Evolutionary conservation across 2,888 invertebrate genomes (phyloP).

Genomic region (Geophilus truncorum): DNA sequence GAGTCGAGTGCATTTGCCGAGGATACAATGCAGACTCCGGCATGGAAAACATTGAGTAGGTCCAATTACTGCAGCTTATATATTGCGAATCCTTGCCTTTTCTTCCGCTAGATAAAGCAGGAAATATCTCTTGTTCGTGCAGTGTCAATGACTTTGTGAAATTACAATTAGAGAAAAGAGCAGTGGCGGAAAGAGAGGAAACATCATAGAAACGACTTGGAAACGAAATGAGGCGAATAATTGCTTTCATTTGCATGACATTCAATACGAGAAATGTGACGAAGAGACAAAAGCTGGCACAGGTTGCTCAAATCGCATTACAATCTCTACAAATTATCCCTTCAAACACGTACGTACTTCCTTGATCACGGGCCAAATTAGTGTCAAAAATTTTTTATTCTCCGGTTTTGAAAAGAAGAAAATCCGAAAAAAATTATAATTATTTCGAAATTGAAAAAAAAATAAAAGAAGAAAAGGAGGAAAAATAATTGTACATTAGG

Average conservation of each 20-base stretch:
- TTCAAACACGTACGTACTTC: background rate
- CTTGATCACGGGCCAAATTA: background rate
- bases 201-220: background rate
- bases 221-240: background rate
- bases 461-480: no score
- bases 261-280: background rate
- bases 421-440: background rate
- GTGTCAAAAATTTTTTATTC: background rate
- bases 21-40: background rate
- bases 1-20: background rate
- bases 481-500: background rate
- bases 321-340: background rate
- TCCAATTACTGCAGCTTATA: background rate
- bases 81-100: background rate
- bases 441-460: background rate
- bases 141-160: background rate
- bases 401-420: background rate
- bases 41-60: background rate
- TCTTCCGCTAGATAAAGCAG: background rate
- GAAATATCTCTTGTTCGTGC: background rate
- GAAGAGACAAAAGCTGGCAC: background rate
- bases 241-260: background rate
- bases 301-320: background rate
- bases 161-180: background rate
- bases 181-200: background rate